A percentile compares a stretch with the other conserved stretches of the same genome.
Conservation (phyloP, 2,113 vertebrate species). For the Lophura nycthemera region DNA sequence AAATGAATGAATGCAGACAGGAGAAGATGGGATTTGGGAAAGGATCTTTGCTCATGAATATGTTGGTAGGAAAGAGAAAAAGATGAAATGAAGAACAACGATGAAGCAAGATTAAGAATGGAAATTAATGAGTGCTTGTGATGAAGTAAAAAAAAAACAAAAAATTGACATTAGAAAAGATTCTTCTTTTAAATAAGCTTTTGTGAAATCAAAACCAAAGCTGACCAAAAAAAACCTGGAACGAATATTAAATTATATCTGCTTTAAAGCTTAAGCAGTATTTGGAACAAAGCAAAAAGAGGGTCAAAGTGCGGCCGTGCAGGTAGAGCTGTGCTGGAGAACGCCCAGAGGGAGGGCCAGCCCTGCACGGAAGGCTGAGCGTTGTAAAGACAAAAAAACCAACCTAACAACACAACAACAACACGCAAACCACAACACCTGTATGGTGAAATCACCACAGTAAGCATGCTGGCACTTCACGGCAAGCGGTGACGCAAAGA, state of each 20-base stretch:
- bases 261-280: background rate
- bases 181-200: background rate
- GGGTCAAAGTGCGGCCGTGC: background rate
- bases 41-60: background rate
- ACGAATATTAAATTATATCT: background rate
- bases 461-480: background rate
- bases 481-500: background rate
- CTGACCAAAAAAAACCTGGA: accelerated
- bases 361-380: background rate
- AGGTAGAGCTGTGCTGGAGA: no score
- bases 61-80: background rate
- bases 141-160: background rate
- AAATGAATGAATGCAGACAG: background rate
- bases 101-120: background rate
- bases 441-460: background rate
- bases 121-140: background rate
- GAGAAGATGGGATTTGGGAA: background rate
- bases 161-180: background rate
- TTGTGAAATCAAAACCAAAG: background rate
- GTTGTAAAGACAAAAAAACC: background rate
- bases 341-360: background rate
- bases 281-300: background rate
- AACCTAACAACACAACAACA: background rate
- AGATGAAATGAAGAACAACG: background rate
- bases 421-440: background rate